Conservation (phyloP, 2,888 invertebrate species). For the Neuroscelio doddi region DNA sequence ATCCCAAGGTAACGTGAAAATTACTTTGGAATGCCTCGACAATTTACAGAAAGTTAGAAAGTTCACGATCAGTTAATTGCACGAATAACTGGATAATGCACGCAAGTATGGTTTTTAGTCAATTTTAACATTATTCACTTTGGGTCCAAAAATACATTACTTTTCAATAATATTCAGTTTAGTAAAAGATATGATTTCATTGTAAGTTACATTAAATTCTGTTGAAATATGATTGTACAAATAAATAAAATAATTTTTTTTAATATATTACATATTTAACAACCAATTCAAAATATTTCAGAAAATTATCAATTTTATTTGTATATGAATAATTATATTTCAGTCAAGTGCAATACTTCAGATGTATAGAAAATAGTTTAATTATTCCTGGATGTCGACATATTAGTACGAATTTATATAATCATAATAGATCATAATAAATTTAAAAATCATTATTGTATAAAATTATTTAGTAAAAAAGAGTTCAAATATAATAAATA, state of each 20-base stretch:
- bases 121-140: not conserved
- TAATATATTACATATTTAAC: too few species aligned
- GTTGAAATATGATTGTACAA: too few species aligned
- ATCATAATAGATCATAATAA: too few species aligned
- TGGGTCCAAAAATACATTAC: not conserved
- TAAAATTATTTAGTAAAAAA: too few species aligned
- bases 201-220: too few species aligned
- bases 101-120: not conserved
- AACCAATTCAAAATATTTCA: not conserved
- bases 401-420: not conserved
- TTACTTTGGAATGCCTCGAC: constrained; percentile 1
- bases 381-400: constrained; percentile 2
- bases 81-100: not conserved
- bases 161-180: too few species aligned
- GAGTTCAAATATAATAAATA: too few species aligned
- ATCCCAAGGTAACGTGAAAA: not conserved
- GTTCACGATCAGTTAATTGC: not conserved
- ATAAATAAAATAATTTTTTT: too few species aligned
- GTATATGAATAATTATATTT: not conserved
- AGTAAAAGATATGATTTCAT: too few species aligned
- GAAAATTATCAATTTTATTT: not conserved
- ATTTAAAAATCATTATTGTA: too few species aligned
- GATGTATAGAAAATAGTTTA: not conserved
- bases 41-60: constrained; percentile 4
- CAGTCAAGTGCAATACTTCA: not conserved